Conservation (phyloP, 2,797 vertebrate species). For the Gallinago stenura region DNA sequence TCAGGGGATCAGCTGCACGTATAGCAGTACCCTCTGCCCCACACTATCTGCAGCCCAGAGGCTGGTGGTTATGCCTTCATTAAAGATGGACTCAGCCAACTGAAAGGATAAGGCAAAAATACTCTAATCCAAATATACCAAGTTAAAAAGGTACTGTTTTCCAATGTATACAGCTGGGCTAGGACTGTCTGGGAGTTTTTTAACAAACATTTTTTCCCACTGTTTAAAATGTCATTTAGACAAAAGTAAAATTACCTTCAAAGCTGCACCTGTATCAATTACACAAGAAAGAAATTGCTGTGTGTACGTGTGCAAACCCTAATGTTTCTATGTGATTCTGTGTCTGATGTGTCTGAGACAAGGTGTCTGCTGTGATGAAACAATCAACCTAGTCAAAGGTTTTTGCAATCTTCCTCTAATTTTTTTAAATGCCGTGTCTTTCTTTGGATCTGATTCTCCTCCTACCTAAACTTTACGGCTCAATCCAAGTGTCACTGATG, state of each 20-base stretch:
- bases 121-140: not conserved
- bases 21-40: not conserved
- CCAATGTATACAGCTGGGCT: not conserved
- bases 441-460: not conserved
- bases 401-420: not conserved
- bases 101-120: not conserved
- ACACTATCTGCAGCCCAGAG: not conserved
- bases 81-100: not conserved
- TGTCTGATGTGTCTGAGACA: no score
- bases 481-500: not conserved
- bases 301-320: no score
- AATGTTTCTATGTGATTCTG: not conserved
- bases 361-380: not conserved
- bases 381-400: not conserved
- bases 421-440: not conserved
- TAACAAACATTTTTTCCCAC: not conserved
- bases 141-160: not conserved
- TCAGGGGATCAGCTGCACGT: not conserved
- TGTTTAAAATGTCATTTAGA: not conserved
- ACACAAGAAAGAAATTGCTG: not conserved
- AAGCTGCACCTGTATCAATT: not conserved
- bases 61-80: not conserved
- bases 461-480: not conserved
- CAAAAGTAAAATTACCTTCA: not conserved
- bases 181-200: not conserved